Conservation (phyloP, 2,888 invertebrate species). For the Cephus rjabovi region DNA sequence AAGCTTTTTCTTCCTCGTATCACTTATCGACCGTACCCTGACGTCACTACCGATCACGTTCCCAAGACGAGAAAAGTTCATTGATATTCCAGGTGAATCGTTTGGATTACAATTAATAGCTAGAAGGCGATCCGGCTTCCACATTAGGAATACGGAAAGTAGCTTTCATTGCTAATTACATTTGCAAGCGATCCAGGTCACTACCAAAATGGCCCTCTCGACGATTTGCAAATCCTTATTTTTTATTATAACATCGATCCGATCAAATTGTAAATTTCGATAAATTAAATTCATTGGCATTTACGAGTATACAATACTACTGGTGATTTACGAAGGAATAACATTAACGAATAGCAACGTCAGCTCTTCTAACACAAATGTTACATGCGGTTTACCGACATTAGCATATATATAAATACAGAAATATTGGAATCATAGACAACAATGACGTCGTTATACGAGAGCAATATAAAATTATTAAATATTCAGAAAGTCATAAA, state of each 20-base stretch:
- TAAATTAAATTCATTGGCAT: neutral
- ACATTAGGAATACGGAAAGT: neutral
- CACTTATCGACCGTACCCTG: neutral
- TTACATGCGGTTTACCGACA: neutral
- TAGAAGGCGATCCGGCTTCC: neutral
- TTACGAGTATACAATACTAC: neutral
- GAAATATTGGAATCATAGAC: neutral
- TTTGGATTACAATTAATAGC: constrained; percentile 5
- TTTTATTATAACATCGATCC: neutral
- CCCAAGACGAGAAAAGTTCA: neutral
- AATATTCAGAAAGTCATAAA: neutral
- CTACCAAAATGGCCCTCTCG: neutral
- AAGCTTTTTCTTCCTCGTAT: neutral
- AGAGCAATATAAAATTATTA: neutral
- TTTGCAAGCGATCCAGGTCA: neutral
- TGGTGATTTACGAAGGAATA: neutral
- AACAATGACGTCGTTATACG: neutral
- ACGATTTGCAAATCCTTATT: neutral
- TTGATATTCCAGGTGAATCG: neutral
- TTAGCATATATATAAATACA: neutral
- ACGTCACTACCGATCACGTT: neutral
- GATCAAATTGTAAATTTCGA: neutral
- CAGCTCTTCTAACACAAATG: neutral
- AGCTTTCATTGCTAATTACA: constrained; percentile 2
- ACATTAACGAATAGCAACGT: neutral